Evolutionary conservation across 2,888 invertebrate genomes (phyloP).

Genomic region (Thecophora atra): DNA sequence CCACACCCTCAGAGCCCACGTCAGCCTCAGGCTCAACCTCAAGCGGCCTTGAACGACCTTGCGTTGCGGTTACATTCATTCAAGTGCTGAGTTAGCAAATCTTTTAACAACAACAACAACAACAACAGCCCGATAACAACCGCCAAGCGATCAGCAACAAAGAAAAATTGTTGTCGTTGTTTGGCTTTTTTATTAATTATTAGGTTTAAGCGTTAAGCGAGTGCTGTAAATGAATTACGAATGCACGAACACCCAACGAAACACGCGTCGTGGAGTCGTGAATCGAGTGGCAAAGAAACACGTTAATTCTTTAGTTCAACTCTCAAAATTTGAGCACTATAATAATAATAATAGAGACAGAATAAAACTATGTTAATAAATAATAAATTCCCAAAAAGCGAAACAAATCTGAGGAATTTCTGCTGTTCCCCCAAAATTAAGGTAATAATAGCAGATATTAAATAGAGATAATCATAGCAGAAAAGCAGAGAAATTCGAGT

Average conservation of each 20-base stretch:
- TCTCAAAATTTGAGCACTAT: background rate
- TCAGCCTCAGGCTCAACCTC: background rate
- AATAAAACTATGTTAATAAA: background rate
- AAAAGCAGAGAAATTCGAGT: too few relatives aligned
- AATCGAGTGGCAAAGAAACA: background rate
- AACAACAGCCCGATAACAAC: background rate
- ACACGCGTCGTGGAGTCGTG: background rate
- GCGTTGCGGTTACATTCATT: slow-evolving; percentile 5
- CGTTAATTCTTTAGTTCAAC: slow-evolving; percentile 20
- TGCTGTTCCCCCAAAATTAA: too few relatives aligned
- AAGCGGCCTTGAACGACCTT: slow-evolving; percentile 26
- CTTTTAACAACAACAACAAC: background rate
- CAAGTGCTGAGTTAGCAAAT: slow-evolving; percentile 4
- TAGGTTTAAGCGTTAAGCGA: background rate
- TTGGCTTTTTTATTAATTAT: slow-evolving; percentile 23
- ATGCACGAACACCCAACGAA: slow-evolving; percentile 5
- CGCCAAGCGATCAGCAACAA: background rate
- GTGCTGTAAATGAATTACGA: background rate
- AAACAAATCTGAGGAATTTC: too few relatives aligned
- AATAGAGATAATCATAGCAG: background rate
- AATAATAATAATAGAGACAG: too few relatives aligned
- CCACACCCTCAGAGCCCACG: background rate
- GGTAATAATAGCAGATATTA: too few relatives aligned
- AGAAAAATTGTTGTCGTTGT: too few relatives aligned
- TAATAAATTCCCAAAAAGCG: too few relatives aligned